Conservation (phyloP, 37 sponge, comb jelly and placozoan genomes). For the Agelas oroides region DNA sequence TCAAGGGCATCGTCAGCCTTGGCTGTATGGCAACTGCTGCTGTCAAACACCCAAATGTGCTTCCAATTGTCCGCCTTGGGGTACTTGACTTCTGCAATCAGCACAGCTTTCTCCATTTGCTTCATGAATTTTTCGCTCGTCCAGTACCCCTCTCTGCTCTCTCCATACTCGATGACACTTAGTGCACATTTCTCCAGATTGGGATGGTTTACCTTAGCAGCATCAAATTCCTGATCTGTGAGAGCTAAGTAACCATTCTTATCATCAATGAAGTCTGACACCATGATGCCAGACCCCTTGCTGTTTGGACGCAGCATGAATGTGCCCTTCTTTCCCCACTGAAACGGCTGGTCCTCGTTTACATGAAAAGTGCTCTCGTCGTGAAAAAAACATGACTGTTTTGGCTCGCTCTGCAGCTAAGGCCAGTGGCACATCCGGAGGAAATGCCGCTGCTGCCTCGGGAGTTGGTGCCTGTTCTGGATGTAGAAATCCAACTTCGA, state of each 20-base stretch:
- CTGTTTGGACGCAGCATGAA: conserved; percentile 27
- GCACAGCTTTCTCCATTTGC: conserved; percentile 19
- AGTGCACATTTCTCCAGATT: background rate
- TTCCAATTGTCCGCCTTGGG: conserved; percentile 15
- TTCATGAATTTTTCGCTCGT: conserved; percentile 31
- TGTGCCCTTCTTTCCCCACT: conserved; percentile 11
- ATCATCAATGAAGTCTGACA: conserved; percentile 25
- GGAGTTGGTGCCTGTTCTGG: no score
- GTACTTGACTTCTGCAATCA: conserved; percentile 45
- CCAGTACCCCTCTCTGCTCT: conserved; percentile 26
- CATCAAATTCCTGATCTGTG: background rate
- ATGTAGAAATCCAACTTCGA: background rate
- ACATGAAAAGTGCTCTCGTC: conserved; percentile 20
- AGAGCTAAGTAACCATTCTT: conserved; percentile 28
- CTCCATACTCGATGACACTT: background rate
- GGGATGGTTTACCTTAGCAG: background rate
- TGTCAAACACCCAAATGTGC: background rate
- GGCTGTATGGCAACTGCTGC: background rate
- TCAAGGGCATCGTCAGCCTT: background rate
- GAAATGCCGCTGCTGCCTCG: no score
- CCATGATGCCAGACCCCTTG: conserved; percentile 55
- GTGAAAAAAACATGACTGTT: conserved; percentile 7
- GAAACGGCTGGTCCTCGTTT: conserved; percentile 18
- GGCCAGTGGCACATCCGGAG: background rate
- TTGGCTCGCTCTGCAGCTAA: background rate